Percentiles rank a stretch among this genome's conserved stretches.
phyloP scores from a whole-genome alignment of 2,888 invertebrate genomes.

The Hemaris fuciformis region DNA sequence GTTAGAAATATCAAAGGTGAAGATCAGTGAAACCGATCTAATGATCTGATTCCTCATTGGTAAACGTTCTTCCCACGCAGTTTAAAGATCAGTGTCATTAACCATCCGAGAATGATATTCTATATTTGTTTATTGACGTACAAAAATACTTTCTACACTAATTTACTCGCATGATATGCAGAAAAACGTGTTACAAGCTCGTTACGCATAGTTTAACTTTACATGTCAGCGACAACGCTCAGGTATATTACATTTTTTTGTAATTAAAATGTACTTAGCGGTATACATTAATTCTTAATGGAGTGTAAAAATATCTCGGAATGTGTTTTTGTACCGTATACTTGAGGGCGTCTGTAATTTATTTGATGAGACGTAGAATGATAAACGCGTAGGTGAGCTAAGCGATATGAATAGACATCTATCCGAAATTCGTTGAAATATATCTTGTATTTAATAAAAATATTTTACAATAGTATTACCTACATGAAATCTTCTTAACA shows the following conservation, averaged over 20 bases:
- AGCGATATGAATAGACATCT: background rate
- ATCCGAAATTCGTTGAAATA: background rate
- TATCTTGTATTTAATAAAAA: too few species aligned
- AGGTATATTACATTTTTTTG: constrained; percentile 4
- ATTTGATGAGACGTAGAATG: background rate
- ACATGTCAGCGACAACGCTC: background rate
- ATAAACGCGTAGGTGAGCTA: background rate
- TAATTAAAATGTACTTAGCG: constrained; percentile 7
- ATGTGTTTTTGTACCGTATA: background rate
- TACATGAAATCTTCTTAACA: too few species aligned
- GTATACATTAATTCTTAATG: background rate
- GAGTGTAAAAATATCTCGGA: background rate
- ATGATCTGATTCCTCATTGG: too few species aligned
- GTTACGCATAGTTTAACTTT: background rate
- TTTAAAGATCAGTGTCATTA: background rate
- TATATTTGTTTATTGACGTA: constrained; percentile 1
- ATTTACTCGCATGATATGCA: constrained; percentile 8
- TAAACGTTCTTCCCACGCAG: background rate
- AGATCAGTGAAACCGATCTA: too few species aligned
- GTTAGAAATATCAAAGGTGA: too few species aligned
- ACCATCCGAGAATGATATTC: background rate
- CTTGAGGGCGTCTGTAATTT: background rate
- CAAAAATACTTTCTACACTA: constrained; percentile 1
- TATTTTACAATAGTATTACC: too few species aligned
- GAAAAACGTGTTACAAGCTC: constrained; percentile 1